Conservation (phyloP, 2,888 invertebrate genomes). For the Cephus pulcher region DNA sequence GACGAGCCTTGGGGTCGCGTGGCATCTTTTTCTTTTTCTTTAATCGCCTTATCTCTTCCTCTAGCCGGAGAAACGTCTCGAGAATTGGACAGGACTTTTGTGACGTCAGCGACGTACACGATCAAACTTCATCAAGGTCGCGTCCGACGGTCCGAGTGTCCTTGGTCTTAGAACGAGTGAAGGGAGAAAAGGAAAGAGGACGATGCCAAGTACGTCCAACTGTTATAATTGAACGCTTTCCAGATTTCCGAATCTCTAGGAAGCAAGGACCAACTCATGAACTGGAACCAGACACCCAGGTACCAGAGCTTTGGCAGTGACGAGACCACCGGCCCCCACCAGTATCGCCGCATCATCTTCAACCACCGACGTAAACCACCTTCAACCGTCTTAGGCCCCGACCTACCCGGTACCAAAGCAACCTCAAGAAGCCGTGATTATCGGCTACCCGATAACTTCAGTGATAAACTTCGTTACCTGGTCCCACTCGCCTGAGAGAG, state of each 20-base stretch:
- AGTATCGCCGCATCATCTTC: constrained; percentile 5
- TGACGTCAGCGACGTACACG: neutral
- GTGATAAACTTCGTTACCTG: neutral
- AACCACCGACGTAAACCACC: neutral
- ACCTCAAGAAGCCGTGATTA: neutral
- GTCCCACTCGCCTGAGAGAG: neutral
- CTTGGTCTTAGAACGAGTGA: constrained; percentile 8
- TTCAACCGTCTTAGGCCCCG: neutral
- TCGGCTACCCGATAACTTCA: neutral
- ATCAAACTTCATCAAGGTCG: constrained; percentile 14
- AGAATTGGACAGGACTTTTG: neutral
- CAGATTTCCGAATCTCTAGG: constrained; percentile 26
- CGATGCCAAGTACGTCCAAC: constrained; percentile 32
- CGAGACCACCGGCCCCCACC: neutral
- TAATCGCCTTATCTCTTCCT: neutral
- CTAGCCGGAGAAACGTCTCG: neutral
- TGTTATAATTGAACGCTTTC: constrained; percentile 50
- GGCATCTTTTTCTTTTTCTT: neutral
- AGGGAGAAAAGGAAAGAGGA: constrained; percentile 1
- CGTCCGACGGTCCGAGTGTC: neutral
- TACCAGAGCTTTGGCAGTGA: neutral
- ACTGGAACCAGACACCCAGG: constrained; percentile 15
- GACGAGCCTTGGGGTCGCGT: constrained; percentile 7
- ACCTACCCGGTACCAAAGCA: neutral
- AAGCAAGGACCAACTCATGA: constrained; percentile 18